These are phyloP conservation scores for Aspidapion aeneum DNA, from an alignment of 2,888 invertebrate species.

Conservation along the genomic window DNA sequence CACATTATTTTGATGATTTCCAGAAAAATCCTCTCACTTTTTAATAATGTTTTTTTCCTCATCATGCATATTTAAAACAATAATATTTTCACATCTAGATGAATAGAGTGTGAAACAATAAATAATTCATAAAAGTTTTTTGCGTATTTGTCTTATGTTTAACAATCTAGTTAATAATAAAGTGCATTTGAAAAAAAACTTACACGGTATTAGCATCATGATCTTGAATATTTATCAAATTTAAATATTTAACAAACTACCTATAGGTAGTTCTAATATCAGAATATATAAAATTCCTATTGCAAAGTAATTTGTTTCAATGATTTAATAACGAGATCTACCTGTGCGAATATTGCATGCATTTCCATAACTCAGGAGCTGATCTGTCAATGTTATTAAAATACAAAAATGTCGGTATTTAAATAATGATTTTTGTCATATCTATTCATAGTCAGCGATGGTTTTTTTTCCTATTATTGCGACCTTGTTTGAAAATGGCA, in stretches of 20 bases:
- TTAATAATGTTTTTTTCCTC: too few relatives aligned
- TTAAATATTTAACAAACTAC: too few relatives aligned
- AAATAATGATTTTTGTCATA: neutral
- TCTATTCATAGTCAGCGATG: neutral
- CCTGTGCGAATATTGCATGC: too few relatives aligned
- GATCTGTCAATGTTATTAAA: neutral
- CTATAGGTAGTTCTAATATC: too few relatives aligned
- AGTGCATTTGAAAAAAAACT: neutral
- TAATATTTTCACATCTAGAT: neutral
- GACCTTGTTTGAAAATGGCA: too few relatives aligned
- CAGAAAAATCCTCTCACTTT: neutral
- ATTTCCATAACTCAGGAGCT: neutral
- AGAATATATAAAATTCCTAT: too few relatives aligned
- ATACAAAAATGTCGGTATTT: neutral
- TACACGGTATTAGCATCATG: too few relatives aligned
- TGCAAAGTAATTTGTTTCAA: too few relatives aligned
- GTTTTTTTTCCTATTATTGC: too few relatives aligned
- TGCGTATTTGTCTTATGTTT: neutral
- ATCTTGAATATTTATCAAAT: too few relatives aligned
- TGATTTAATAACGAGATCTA: too few relatives aligned
- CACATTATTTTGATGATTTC: neutral
- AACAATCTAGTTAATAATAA: neutral
- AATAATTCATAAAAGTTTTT: neutral
- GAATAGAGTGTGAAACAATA: neutral
- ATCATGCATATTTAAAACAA: neutral